phyloP scores from a whole-genome alignment of 2,113 vertebrate species.

The Phalacrocorax aristotelis region DNA sequence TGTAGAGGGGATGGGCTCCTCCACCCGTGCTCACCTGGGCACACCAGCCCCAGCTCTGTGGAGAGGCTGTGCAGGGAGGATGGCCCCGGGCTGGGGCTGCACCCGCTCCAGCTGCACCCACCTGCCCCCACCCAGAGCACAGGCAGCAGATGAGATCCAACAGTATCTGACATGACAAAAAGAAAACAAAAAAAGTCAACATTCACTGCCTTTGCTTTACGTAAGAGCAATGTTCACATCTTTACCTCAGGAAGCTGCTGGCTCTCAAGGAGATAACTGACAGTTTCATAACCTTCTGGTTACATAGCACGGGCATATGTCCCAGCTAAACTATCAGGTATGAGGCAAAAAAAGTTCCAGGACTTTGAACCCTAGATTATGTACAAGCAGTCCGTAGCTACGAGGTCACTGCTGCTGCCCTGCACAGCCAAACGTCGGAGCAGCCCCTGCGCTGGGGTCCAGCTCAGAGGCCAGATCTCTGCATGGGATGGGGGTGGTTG shows the following conservation, averaged over 20 bases:
- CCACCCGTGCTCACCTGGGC: background rate
- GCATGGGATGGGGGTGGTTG: background rate
- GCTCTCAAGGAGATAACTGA: background rate
- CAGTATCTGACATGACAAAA: background rate
- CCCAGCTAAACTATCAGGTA: background rate
- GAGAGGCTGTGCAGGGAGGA: background rate
- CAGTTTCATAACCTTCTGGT: constrained; percentile 21
- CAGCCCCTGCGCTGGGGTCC: background rate
- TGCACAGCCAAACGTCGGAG: accelerated
- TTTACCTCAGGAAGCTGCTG: background rate
- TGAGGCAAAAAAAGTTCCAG: background rate
- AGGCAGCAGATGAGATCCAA: background rate
- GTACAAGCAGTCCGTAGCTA: background rate
- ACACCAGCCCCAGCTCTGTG: background rate
- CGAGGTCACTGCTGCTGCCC: background rate
- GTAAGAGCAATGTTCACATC: background rate
- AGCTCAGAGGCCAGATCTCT: background rate
- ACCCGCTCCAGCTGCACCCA: background rate
- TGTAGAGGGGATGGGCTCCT: accelerated
- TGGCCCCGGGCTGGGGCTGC: constrained; percentile 10
- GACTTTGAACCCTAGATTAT: background rate
- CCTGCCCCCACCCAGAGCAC: background rate
- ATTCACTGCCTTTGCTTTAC: background rate
- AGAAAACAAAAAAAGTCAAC: background rate
- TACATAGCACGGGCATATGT: background rate